Percentiles rank a stretch among this genome's conserved stretches.
phyloP scores from a whole-genome alignment of 2,797 vertebrate genomes.

The Gorsachius magnificus region DNA sequence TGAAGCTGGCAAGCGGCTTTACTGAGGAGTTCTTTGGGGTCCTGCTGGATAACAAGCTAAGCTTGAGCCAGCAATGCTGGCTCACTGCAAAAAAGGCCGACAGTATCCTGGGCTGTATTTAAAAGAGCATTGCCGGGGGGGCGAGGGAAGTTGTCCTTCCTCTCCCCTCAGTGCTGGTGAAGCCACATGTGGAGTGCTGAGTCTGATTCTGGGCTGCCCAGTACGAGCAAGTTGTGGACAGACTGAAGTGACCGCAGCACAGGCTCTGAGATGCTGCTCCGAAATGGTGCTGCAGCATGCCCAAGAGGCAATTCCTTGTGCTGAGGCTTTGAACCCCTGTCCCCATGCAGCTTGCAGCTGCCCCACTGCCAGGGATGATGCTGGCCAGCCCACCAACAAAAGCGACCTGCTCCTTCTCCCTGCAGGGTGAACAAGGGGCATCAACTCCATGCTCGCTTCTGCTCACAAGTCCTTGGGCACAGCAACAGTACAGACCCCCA shows the following conservation, averaged over 20 bases:
- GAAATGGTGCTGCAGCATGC: background rate
- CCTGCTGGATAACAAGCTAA: background rate
- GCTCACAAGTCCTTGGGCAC: background rate
- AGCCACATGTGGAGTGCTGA: background rate
- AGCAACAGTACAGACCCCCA: background rate
- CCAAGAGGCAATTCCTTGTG: background rate
- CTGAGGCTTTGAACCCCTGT: background rate
- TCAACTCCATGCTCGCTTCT: background rate
- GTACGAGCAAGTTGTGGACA: background rate
- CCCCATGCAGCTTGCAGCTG: background rate
- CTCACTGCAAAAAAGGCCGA: background rate
- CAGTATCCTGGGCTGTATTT: background rate
- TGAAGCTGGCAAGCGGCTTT: background rate
- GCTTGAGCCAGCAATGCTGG: background rate
- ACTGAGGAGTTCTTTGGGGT: background rate
- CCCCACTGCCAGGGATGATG: background rate
- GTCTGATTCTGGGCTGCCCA: background rate
- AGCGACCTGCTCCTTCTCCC: background rate
- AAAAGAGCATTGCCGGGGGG: background rate
- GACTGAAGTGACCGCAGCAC: background rate
- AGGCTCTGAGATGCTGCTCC: background rate
- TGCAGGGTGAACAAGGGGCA: fast-evolving
- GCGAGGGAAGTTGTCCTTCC: background rate
- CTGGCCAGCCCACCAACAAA: background rate
- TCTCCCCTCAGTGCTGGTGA: background rate